Evolutionary conservation across 2,888 invertebrate genomes (phyloP).

Genomic region (Pammene aurita): DNA sequence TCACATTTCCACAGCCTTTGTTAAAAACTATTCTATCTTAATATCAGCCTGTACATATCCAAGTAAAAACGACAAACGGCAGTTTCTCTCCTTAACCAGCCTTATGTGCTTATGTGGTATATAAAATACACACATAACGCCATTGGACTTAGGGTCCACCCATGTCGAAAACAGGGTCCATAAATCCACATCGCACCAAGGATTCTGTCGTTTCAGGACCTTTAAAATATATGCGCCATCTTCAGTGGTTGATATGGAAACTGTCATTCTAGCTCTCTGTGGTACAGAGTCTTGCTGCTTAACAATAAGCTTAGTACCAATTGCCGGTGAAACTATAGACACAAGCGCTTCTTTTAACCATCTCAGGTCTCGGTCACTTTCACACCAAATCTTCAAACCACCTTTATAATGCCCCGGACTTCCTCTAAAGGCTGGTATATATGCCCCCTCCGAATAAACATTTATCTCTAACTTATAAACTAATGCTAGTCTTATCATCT

Average conservation of each 20-base stretch:
- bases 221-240: slow-evolving; percentile 1
- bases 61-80: slow-evolving; percentile 20
- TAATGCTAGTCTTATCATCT: slow-evolving; percentile 21
- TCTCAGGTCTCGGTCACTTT: slow-evolving; percentile 34
- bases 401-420: slow-evolving; percentile 24
- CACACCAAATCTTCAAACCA: slow-evolving; percentile 26
- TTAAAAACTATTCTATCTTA: slow-evolving; percentile 3
- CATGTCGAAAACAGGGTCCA: slow-evolving; percentile 26
- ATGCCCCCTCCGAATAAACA: slow-evolving; percentile 9
- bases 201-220: slow-evolving; percentile 27
- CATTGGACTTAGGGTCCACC: background rate
- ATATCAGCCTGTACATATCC: slow-evolving; percentile 22
- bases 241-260: slow-evolving; percentile 1
- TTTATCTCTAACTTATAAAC: slow-evolving; percentile 17
- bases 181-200: slow-evolving; percentile 26
- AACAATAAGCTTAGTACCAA: slow-evolving; percentile 12
- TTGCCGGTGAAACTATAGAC: slow-evolving; percentile 8
- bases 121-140: slow-evolving; percentile 23
- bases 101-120: slow-evolving; percentile 24
- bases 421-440: slow-evolving; percentile 30
- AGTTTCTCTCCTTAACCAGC: slow-evolving; percentile 12
- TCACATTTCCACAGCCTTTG: slow-evolving; percentile 4
- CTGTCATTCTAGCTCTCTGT: slow-evolving; percentile 13
- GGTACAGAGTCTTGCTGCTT: slow-evolving; percentile 13
- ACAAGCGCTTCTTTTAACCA: slow-evolving; percentile 28